Conservation (phyloP, 2,888 invertebrate species). For the Oligia strigilis region DNA sequence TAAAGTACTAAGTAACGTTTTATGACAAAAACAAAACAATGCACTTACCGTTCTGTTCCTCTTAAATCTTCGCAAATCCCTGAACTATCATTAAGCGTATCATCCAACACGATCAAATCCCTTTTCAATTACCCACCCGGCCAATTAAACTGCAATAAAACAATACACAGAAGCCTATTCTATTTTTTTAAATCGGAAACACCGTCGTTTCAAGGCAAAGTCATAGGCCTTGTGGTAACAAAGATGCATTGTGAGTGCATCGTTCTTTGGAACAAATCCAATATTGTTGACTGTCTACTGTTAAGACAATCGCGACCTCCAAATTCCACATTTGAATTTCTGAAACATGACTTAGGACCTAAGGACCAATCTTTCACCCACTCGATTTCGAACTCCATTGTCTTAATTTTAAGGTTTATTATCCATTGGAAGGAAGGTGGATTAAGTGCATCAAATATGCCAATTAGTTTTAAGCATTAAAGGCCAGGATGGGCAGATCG, state of each 20-base stretch:
- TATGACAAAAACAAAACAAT: constrained; percentile 15
- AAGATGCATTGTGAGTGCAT: constrained; percentile 87
- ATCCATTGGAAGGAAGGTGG: constrained; percentile 52
- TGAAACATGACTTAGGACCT: constrained; percentile 64
- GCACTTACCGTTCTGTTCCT: constrained; percentile 1
- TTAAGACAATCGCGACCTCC: constrained; percentile 86
- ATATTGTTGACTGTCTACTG: constrained; percentile 82
- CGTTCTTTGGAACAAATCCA: constrained; percentile 88
- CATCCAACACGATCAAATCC: constrained; percentile 64
- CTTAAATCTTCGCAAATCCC: constrained; percentile 46
- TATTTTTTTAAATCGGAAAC: constrained; percentile 76
- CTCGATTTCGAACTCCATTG: constrained; percentile 39
- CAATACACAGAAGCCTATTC: constrained; percentile 76
- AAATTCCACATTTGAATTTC: constrained; percentile 88
- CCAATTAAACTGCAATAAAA: constrained; percentile 73
- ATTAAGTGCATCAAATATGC: constrained; percentile 74
- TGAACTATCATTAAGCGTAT: constrained; percentile 65
- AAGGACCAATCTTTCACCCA: constrained; percentile 58
- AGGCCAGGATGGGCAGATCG: constrained; percentile 84
- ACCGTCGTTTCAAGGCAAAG: constrained; percentile 80
- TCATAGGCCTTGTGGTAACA: constrained; percentile 84
- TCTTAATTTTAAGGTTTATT: constrained; percentile 50
- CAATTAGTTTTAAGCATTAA: constrained; percentile 81
- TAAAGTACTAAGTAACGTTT: not conserved
- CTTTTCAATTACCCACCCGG: constrained; percentile 66